Base-by-base conservation (phyloP, 2,888 invertebrate genomes). In the Drosophila emarginata region DNA sequence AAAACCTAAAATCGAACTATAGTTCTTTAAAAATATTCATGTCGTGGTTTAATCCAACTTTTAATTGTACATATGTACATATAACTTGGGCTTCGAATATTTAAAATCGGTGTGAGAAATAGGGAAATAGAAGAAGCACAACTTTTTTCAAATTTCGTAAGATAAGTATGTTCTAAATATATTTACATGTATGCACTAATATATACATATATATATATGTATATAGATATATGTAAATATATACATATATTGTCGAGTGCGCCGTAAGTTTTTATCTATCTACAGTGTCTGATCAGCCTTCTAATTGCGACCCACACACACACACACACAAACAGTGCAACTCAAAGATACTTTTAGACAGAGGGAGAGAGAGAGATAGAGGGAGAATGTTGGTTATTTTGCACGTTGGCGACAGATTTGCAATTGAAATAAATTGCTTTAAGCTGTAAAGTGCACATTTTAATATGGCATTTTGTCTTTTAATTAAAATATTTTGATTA, bases 391-490 rank as follows among this genome's bases (percentile, higher is more conserved):
- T 67, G 74, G 78, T 61, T 74, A 80, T 72, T 83, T 81, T 87
- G 81, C 87, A 87, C 81, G 84, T 81, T 81, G 81, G 87, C 87
- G 81, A 81, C 81, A 83, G 76, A 81, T 80, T 80, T 83, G 60
- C 60, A 52, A 58, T 59, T 45, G 45, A 45, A 67, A 86, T 83
- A 87, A 83, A 83, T 83, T 78, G 78, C 69, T 69, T 67, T 61
- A 56, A 56, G 68, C 68, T 66, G 78, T 69, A 78, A 86, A 81
- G 80, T 83, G 84, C 81, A 86, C 70, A 74, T 76, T 78, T 86
- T 76, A 83, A 84, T 84, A 79, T 76, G 75, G 66, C 70, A 84
- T 81, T 77, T 81, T 84, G 82, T 81, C 87, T 81, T 83, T 85
- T 70, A 85, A 83, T 83, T 85, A 79, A 76, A 45, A 45, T 45